A percentile compares a stretch with the other conserved stretches of the same genome.
Conservation (phyloP, 2,113 vertebrate genomes). For the Hirundichthys speculiger region DNA sequence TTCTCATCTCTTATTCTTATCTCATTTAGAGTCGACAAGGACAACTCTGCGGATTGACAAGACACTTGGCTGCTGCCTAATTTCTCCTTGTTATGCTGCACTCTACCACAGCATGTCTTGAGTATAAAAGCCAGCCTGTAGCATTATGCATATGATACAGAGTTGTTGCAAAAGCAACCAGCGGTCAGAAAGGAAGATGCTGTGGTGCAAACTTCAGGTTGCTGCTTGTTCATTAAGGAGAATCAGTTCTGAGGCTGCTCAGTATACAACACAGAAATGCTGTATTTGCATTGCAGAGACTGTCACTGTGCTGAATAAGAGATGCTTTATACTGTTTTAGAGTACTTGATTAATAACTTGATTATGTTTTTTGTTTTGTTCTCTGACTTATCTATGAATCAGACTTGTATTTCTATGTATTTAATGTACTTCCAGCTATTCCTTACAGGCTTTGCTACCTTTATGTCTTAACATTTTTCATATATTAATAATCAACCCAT, state of each 20-base stretch:
- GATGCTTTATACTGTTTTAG: slow-evolving; percentile 25
- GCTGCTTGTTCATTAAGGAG: slow-evolving; percentile 3
- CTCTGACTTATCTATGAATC: slow-evolving; percentile 1
- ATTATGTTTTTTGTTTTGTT: slow-evolving; percentile 4
- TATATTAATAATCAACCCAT: slow-evolving; percentile 11
- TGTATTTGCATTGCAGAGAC: slow-evolving; percentile 21
- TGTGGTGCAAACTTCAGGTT: slow-evolving; percentile 10
- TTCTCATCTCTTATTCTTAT: slow-evolving; percentile 15
- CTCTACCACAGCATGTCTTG: slow-evolving; percentile 20
- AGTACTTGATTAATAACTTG: slow-evolving; percentile 12
- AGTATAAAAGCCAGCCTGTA: slow-evolving; percentile 39
- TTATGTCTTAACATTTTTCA: background rate
- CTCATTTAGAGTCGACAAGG: slow-evolving; percentile 49
- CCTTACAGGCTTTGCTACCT: slow-evolving; percentile 22
- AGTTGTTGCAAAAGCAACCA: slow-evolving; percentile 14
- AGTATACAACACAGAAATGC: background rate
- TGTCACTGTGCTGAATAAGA: slow-evolving; percentile 36
- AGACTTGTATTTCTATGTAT: slow-evolving; percentile 3
- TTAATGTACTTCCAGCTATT: slow-evolving; percentile 6
- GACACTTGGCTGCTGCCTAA: slow-evolving; percentile 16
- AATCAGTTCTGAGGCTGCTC: background rate
- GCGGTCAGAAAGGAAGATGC: slow-evolving; percentile 12
- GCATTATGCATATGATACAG: slow-evolving; percentile 26
- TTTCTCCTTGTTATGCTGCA: slow-evolving; percentile 32
- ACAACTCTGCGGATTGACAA: slow-evolving; percentile 58